A percentile compares a stretch with the other conserved stretches of the same genome.
Conservation (phyloP, 1,140 invertebrate species). For the Hylaeus volcanicus region DNA sequence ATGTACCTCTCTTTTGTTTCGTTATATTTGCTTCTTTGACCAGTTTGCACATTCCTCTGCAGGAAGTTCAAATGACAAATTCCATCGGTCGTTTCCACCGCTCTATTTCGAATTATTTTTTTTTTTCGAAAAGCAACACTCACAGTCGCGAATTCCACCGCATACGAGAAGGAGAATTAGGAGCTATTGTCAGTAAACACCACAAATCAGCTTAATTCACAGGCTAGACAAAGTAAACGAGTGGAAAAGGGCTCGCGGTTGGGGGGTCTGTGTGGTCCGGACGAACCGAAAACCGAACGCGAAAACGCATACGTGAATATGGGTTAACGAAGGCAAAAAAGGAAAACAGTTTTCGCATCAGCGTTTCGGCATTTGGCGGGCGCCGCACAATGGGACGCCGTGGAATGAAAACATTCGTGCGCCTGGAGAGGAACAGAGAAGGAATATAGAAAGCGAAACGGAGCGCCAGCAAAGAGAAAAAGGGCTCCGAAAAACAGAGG, state of each 20-base stretch:
- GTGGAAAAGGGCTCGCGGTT: neutral
- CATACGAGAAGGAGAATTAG: slow-evolving; percentile 38
- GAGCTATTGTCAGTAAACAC: slow-evolving; percentile 61
- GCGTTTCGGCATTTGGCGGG: slow-evolving; percentile 65
- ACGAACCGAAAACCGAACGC: slow-evolving; percentile 3
- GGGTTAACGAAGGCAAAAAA: slow-evolving; percentile 75
- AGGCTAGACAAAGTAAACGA: slow-evolving; percentile 58
- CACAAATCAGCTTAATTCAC: slow-evolving; percentile 70
- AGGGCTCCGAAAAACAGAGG: slow-evolving; percentile 44
- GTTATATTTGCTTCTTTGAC: too few species aligned
- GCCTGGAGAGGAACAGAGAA: slow-evolving; percentile 15
- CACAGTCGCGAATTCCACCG: neutral
- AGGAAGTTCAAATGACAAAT: neutral
- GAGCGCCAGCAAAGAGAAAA: slow-evolving; percentile 44
- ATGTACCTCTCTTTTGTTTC: too few species aligned
- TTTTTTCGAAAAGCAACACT: neutral
- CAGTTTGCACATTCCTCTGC: too few species aligned
- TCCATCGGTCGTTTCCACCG: neutral
- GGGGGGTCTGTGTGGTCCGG: neutral
- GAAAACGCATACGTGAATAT: slow-evolving; percentile 65
- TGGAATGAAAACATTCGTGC: slow-evolving; percentile 66
- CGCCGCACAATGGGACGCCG: slow-evolving; percentile 57
- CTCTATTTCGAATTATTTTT: neutral
- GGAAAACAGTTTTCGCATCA: slow-evolving; percentile 68
- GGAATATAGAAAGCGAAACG: slow-evolving; percentile 36